These are phyloP conservation scores for Psylliodes chrysocephalus DNA, from an alignment of 2,888 invertebrate species.

Conservation along the genomic window DNA sequence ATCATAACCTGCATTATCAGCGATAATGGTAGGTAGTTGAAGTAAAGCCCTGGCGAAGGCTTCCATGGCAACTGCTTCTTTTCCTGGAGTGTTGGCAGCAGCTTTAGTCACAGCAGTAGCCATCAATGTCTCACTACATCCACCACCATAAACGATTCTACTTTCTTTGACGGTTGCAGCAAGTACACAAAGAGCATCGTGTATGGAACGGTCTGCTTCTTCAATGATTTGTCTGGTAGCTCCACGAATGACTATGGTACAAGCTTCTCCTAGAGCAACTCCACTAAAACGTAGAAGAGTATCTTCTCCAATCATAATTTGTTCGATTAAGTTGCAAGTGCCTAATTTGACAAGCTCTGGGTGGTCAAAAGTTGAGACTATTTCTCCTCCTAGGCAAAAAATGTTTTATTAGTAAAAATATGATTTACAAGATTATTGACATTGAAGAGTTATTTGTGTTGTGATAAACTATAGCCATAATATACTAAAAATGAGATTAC, in stretches of 20 bases:
- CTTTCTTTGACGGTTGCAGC: constrained; percentile 95
- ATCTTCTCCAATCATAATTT: constrained; percentile 99
- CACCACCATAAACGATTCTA: constrained; percentile 87
- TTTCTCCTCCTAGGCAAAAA: constrained; percentile 79
- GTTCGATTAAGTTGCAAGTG: constrained; percentile 94
- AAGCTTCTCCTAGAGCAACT: constrained; percentile 94
- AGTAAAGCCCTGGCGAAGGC: constrained; percentile 91
- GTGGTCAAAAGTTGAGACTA: constrained; percentile 97
- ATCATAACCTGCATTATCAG: constrained; percentile 99
- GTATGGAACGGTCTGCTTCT: constrained; percentile 97
- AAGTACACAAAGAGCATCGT: constrained; percentile 97
- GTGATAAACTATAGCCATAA: no score
- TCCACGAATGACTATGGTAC: constrained; percentile 95
- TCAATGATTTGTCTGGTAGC: constrained; percentile 98
- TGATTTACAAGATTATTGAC: no score
- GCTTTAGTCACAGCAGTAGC: constrained; percentile 87
- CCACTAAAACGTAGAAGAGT: constrained; percentile 93
- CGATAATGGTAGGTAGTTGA: constrained; percentile 93
- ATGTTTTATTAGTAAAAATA: no score
- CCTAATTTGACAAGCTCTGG: constrained; percentile 94
- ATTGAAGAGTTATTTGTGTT: no score
- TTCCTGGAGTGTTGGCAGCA: constrained; percentile 91
- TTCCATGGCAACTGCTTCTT: constrained; percentile 97
- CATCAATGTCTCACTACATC: constrained; percentile 97
- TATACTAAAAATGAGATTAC: no score